Conservation (phyloP, 2,113 vertebrate species). For the Aegithalos caudatus region DNA sequence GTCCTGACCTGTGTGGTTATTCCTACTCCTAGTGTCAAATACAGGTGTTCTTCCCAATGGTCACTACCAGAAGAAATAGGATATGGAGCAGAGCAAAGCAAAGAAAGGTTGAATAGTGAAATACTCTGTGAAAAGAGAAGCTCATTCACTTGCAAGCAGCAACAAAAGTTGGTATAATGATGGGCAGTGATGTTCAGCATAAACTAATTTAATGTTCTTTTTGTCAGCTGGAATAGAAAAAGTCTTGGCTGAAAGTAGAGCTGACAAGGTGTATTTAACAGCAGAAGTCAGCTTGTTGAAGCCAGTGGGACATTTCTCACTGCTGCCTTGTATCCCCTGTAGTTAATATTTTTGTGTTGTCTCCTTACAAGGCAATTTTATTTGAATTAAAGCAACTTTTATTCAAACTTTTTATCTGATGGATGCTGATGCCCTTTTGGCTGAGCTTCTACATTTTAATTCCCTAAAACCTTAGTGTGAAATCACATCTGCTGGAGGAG, state of each 20-base stretch:
- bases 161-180: fast-evolving
- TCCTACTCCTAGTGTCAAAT: background rate
- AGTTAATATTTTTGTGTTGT: background rate
- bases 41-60: background rate
- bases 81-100: background rate
- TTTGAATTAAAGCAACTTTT: background rate
- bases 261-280: background rate
- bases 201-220: background rate
- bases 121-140: background rate
- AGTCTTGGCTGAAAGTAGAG: background rate
- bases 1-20: background rate
- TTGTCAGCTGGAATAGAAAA: background rate
- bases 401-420: background rate
- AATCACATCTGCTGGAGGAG: slow-evolving; percentile 23
- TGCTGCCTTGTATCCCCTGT: background rate
- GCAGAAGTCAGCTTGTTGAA: background rate
- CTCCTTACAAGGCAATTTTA: background rate
- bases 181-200: background rate
- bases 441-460: background rate
- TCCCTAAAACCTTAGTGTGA: slow-evolving; percentile 5
- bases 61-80: background rate
- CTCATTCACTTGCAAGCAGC: background rate
- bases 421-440: background rate
- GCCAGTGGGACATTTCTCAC: background rate
- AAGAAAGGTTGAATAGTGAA: background rate